Base-by-base conservation (phyloP, 2,797 vertebrate genomes). In the Bufotes viridis region DNA sequence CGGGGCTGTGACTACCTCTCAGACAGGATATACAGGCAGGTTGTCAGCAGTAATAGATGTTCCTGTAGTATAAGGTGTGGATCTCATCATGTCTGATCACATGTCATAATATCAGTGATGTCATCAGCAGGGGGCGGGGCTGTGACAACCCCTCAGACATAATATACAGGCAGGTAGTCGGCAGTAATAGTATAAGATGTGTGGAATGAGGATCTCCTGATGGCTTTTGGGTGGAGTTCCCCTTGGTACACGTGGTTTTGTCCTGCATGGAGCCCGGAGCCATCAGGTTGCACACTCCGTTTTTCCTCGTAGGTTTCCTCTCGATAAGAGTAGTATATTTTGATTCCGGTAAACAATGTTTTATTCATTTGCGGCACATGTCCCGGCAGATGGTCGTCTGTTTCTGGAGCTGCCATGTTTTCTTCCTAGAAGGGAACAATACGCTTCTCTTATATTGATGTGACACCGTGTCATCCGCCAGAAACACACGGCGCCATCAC, bases 351-450 rank as follows among this genome's bases (percentile, higher is more conserved):
- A 53, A 22, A 26, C 34, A 60, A 78, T 67, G 84, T 78, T 85
- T 78, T 85, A 63, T 76, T 85, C 78, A 76, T 76, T 76, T 78
- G 76, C 76, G 72, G 84, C 74, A 78, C 60, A 85, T 85, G 84
- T 78, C 60, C 67, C 63, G 63, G 61, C 84, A 69, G 84, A 79
- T 86, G 75, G 84, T 42, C 22, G 76, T 79, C 84, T 79, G 75
- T 57, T 78, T 65, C 60, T 51, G 60, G 51, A 61, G 63, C 84
- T 57, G 0, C 0, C 0, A 24, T 34, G 24, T 12, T 70, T 42
- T 87, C 55, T 65, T 57, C 15, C 7, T 18, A 24, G 12, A 60
- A 84, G 78, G 49, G 78, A 81, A 84, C 53, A 60, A 26, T 53
- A 15, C 82, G 81, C 55, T 20, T 81, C 51, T 69, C 84, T 78